Conservation (phyloP, 1,140 invertebrate genomes). For the Musca vetustissima region DNA sequence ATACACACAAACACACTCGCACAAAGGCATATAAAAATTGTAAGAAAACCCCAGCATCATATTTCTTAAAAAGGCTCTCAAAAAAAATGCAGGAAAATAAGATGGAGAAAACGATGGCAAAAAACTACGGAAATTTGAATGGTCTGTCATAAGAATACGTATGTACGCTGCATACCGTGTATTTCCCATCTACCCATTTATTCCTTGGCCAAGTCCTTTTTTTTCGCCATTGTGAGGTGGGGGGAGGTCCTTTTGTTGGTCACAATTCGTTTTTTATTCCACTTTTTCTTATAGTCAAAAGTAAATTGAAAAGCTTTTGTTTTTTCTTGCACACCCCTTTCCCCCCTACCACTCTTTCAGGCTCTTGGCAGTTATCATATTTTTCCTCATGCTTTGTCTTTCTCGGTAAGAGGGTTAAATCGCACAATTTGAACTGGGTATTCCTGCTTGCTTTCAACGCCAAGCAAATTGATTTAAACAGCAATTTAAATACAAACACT, state of each 20-base stretch:
- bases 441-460: not conserved
- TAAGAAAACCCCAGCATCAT: conserved; percentile 5
- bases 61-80: not conserved
- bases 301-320: conserved; percentile 23
- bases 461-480: conserved; percentile 22
- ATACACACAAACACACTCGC: too few species aligned
- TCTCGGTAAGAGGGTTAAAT: not conserved
- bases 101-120: too few species aligned
- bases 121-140: conserved; percentile 21
- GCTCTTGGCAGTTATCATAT: not conserved
- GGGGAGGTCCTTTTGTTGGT: too few species aligned
- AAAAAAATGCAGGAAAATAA: not conserved
- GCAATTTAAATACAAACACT: conserved; percentile 17
- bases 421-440: not conserved
- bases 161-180: too few species aligned
- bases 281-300: too few species aligned
- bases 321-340: too few species aligned
- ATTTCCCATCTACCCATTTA: too few species aligned
- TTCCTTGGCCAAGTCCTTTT: too few species aligned
- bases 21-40: too few species aligned
- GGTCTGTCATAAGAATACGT: conserved; percentile 18
- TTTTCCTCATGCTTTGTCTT: not conserved
- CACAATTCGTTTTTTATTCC: too few species aligned
- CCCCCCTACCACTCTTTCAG: too few species aligned
- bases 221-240: too few species aligned